Percentiles rank a stretch among this genome's conserved stretches.
phyloP scores from a whole-genome alignment of 2,113 vertebrate genomes.

The Barnardius zonarius region DNA sequence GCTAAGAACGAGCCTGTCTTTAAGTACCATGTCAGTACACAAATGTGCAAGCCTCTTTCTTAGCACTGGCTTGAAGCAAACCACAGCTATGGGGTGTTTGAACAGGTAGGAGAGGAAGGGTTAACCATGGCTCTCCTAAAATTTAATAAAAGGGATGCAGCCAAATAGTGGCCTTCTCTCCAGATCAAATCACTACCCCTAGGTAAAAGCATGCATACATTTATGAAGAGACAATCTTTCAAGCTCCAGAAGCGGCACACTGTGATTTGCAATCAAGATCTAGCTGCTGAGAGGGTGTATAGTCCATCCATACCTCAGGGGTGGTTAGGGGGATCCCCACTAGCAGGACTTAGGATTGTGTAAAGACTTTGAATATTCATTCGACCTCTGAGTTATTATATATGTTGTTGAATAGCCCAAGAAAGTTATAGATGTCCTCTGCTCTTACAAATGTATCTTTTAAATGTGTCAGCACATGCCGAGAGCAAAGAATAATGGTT shows the following conservation, averaged over 20 bases:
- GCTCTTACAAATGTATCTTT: not conserved
- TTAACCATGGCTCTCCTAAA: not conserved
- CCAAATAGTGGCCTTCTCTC: not conserved
- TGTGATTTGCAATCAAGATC: not conserved
- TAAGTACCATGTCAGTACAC: not conserved
- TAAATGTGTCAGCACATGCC: not conserved
- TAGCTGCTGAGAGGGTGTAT: not conserved
- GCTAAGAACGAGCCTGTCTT: not conserved
- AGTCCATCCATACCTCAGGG: not conserved
- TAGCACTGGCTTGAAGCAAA: not conserved
- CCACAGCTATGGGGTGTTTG: not conserved
- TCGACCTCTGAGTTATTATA: not conserved
- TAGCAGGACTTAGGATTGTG: not conserved
- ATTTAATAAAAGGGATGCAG: not conserved
- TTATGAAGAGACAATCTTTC: slow-evolving; percentile 2
- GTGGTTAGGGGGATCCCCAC: not conserved
- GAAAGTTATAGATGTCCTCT: not conserved
- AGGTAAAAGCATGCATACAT: not conserved
- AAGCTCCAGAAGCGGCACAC: not conserved
- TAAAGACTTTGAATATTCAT: not conserved
- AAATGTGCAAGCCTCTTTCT: not conserved
- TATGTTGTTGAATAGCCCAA: not conserved
- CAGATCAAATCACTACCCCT: not conserved
- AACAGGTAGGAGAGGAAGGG: not conserved
- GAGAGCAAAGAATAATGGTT: not conserved